Base-by-base conservation (phyloP, 35 echinoderm and acorn worm species). In the Hemicentrotus pulcherrimus region DNA sequence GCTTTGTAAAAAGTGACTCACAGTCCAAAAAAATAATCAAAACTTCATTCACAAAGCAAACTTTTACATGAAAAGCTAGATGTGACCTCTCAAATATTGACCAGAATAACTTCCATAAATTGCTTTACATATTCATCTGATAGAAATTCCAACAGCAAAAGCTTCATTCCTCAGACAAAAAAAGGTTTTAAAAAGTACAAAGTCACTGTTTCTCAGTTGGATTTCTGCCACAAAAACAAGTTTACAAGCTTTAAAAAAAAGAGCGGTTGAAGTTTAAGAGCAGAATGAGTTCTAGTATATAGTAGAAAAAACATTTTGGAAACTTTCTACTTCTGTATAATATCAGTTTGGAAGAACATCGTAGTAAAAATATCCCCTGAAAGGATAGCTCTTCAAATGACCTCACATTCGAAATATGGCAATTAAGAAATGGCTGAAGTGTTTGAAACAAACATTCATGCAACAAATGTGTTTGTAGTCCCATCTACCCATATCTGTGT, bases 31-130 rank as follows among this genome's bases (percentile, higher is more conserved):
- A 24, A 78, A 5, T 59, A 78, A 78, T 78, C 65, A n/a, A 78
- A 78, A 78, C 28, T 28, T 78, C 65, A 30, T 28, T 78, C 19
- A 78, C 65, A 28, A n/a, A 78, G 24, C 19, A n/a, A 78, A n/a
- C 28, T 78, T n/a, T 28, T 78, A 28, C 6, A n/a, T 28, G 65
- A 78, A 78, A 78, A 78, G 65, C 65, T 78, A 22, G 65, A 78
- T 78, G 65, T 78, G 19, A 78, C 65, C 65, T 78, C 65, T 78
- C 65, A 78, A 78, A 78, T 78, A 78, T 78, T 78, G 19, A 78
- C 65, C 24, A 28, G 65, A 78, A 78, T 78, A 15, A 78, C 65
- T 28, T 78, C 65, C 65, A 78, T 78, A 78, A 78, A 78, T 78
- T 78, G 65, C 65, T 78, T 78, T n/a, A 28, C 65, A 78, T 22